A percentile compares a stretch with the other conserved stretches of the same genome.
Conservation (phyloP, 2,113 vertebrate species). For the Lepus americanus region DNA sequence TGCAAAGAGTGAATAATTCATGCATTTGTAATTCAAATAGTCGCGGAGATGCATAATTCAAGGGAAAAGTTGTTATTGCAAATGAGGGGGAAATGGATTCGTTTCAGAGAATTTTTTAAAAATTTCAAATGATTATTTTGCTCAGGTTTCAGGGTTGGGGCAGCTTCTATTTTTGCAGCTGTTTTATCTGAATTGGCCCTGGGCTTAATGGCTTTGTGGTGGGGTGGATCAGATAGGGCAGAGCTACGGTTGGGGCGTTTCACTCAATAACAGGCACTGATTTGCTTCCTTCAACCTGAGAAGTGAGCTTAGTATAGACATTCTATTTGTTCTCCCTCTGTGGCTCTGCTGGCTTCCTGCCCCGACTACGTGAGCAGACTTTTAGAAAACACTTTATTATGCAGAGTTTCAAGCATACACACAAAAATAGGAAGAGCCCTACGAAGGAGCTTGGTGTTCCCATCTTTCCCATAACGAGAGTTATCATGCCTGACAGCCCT, state of each 20-base stretch:
- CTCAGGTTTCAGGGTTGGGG: constrained; percentile 64
- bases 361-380: background rate
- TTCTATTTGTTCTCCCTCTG: background rate
- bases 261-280: background rate
- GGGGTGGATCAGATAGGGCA: constrained; percentile 44
- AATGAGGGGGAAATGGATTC: constrained; percentile 66
- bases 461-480: too few species aligned
- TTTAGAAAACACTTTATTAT: constrained; percentile 25
- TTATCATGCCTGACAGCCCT: background rate
- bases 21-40: constrained; percentile 78
- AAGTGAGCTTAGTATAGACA: background rate
- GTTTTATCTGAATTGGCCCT: constrained; percentile 65
- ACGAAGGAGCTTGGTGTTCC: background rate
- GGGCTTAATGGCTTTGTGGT: constrained; percentile 23
- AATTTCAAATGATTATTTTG: constrained; percentile 76
- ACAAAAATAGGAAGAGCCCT: background rate
- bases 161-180: constrained; percentile 78
- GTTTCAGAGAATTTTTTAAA: constrained; percentile 68
- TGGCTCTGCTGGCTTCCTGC: background rate
- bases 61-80: constrained; percentile 76
- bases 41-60: constrained; percentile 78
- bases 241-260: background rate
- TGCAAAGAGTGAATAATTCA: constrained; percentile 81
- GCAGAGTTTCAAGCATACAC: background rate
- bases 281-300: constrained; percentile 39